Evolutionary conservation across 1,140 invertebrate species (phyloP), one percentile per base, ranked within the genome.

Genomic region (Drosophila punjabiensis): DNA sequence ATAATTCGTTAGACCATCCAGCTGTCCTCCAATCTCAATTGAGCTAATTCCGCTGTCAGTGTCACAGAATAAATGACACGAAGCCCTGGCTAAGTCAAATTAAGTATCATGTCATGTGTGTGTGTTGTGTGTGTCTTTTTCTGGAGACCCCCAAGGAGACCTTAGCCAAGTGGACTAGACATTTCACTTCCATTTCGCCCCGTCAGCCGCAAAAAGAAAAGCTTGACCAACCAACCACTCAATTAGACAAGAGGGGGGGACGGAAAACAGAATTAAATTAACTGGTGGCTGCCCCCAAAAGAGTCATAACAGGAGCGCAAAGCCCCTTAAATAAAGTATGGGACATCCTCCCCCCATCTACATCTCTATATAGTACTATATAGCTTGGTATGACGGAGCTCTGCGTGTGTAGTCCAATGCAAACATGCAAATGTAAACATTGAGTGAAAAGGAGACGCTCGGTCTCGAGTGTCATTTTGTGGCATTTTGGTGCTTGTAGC

Each of bases 181-280:
- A 87, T 76, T 82, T 87, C 74, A 65, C 61, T 67, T 84, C 56
- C 82, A 81, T 81, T 85, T 69, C n/a, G 10, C 47, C 50, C 61
- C 24, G 32, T 67, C 39, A 56, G 63, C 33, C 18, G 32, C 53
- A 41, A 45, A 52, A 53, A 35, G 48, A 65, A 56, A 71, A 74
- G 52, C 79, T 73, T 79, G 79, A 82, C 73, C 74, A 62, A 63
- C 58, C 80, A 88, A 56, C 82, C 45, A 90, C 85, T 90, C 78
- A 89, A 90, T 89, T 89, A 89, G 78, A 71, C 70, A 69, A 43
- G 11, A 3, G 6, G 9, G 48, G 35, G n/a, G 55, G 50, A 5
- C 32, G 68, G 58, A 85, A 79, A 63, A 73, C 82, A 53, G 78
- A 89, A 89, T 89, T 90, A 85, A 90, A 89, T 90, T 89, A 89